Base-by-base conservation (phyloP, 2,888 invertebrate genomes). In the Drosophila merina region DNA sequence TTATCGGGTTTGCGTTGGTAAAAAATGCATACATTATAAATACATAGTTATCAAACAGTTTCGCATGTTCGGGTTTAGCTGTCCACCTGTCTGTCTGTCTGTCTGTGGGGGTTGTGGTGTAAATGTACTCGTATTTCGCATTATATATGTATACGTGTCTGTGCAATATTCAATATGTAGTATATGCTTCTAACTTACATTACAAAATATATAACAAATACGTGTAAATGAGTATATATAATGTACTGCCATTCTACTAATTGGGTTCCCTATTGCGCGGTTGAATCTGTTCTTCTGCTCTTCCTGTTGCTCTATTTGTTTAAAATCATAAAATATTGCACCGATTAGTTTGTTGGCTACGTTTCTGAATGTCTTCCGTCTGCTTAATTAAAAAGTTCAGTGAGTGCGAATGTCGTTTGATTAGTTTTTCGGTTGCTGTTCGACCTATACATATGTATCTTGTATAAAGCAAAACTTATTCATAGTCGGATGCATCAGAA, bases 1-100 rank as follows among this genome's bases (percentile, higher is more conserved):
- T 20, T 20, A 20, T 20, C 30, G 50, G 52, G 51, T 74, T 59
- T 59, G 66, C 64, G 47, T 72, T 79, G 79, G 75, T 79, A 87
- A 88, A 87, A 88, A 88, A 80, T 79, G 79, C 88, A 84, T 87
- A 88, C 84, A 87, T 84, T 86, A 87, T 88, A 87, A 87, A 87
- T 88, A 87, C 86, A 87, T 87, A 87, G 84, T 80, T 88, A 79
- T 86, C 88, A 84, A 86, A 86, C 80, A 82, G 82, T 81, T 71
- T 57, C 57, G 48, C 67, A 28, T 60, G 33, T 62, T 40, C 59
- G 31, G 60, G 56, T 72, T 48, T 70, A 42, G 57, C 48, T 50
- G 26, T 42, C 48, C 60, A 45, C 30, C 42, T 47, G 49, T 50
- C 38, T 57, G 42, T 64, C 50, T 56, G n/a, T n/a, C n/a, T n/a